phyloP scores from a whole-genome alignment of 2,113 vertebrate genomes.

The Anseranas semipalmata region DNA sequence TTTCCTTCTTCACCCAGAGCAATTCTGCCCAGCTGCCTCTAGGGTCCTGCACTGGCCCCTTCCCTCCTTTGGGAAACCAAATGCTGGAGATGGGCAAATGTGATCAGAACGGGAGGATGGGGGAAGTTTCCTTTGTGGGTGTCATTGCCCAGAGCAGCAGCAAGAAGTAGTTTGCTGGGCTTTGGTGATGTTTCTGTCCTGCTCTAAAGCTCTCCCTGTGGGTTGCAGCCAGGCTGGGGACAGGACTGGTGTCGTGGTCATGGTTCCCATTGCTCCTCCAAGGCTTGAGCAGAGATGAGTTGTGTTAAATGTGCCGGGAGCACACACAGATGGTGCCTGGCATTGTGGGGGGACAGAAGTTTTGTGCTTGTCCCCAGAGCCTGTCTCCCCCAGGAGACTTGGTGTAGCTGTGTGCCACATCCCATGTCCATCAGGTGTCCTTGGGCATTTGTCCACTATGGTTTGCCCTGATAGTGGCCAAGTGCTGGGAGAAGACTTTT shows the following conservation, averaged over 20 bases:
- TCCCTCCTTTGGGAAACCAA: background rate
- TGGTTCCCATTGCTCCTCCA: background rate
- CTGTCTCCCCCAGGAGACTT: background rate
- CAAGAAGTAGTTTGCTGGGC: background rate
- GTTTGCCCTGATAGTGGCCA: background rate
- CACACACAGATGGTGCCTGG: background rate
- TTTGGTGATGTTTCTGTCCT: background rate
- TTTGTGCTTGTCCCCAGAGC: background rate
- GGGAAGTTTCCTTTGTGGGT: background rate
- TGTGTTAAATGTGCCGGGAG: background rate
- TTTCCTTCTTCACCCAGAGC: background rate
- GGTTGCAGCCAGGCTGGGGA: background rate
- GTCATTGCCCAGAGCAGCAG: background rate
- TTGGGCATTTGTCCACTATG: background rate
- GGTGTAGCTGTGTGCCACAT: background rate
- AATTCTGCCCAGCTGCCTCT: background rate
- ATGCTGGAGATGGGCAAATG: background rate
- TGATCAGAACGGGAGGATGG: fast-evolving
- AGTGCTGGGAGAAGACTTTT: background rate
- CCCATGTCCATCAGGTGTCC: background rate
- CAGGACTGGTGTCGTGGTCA: background rate
- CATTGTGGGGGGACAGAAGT: background rate
- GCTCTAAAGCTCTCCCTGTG: background rate
- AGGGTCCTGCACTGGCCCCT: background rate
- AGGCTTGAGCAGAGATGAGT: background rate